These are phyloP conservation scores for Trogon surrucura DNA, from an alignment of 2,113 vertebrate genomes.

Conservation along the genomic window DNA sequence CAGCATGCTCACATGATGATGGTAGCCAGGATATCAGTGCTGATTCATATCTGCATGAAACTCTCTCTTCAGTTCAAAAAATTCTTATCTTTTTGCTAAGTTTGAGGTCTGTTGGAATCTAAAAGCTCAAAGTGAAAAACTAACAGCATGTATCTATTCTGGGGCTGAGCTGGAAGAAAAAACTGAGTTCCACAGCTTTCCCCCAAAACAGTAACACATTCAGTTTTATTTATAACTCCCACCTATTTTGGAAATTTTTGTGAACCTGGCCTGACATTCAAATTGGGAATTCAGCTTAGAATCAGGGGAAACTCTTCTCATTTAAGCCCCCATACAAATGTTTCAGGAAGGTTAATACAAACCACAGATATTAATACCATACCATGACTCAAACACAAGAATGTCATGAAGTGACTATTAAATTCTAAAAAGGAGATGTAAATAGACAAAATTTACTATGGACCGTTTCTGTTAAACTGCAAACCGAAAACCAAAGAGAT, in stretches of 20 bases:
- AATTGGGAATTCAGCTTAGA: slow-evolving; percentile 10
- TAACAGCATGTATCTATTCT: slow-evolving; percentile 59
- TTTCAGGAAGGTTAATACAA: not conserved
- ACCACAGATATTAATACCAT: not conserved
- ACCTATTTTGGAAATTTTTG: slow-evolving; percentile 58
- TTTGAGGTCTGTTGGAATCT: slow-evolving; percentile 43
- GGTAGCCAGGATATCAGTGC: slow-evolving; percentile 33
- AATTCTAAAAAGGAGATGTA: not conserved
- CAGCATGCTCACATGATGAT: slow-evolving; percentile 53
- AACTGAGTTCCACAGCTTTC: slow-evolving; percentile 45
- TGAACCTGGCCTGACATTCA: slow-evolving; percentile 41
- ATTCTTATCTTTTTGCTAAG: slow-evolving; percentile 50
- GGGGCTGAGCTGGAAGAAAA: slow-evolving; percentile 45
- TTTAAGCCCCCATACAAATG: not conserved
- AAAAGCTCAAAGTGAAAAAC: slow-evolving; percentile 50
- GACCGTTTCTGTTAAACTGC: not conserved
- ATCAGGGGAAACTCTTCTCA: not conserved
- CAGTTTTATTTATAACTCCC: slow-evolving; percentile 54
- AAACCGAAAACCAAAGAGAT: not conserved
- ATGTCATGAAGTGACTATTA: not conserved
- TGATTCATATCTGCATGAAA: slow-evolving; percentile 66
- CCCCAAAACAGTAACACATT: slow-evolving; percentile 55
- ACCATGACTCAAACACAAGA: not conserved
- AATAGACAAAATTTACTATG: not conserved
- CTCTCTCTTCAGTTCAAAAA: slow-evolving; percentile 33